Evolutionary conservation across 2,888 invertebrate species (phyloP).

Genomic region (Ochropleura leucogaster): DNA sequence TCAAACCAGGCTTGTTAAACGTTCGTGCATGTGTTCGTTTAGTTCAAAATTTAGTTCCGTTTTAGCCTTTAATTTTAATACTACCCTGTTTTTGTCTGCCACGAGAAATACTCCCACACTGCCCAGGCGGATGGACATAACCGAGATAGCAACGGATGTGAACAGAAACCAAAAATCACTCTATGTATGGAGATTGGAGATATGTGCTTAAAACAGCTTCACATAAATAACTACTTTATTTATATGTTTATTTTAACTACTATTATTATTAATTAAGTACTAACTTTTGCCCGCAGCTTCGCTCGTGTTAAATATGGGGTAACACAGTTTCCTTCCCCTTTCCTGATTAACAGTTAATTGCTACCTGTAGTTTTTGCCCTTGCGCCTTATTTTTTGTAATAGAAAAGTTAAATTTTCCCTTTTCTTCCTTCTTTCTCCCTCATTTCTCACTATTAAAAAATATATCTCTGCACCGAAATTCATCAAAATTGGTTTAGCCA

Average conservation of each 20-base stretch:
- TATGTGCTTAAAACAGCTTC: conserved; percentile 39
- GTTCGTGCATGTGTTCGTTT: background rate
- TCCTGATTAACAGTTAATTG: too few relatives aligned
- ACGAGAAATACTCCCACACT: conserved; percentile 22
- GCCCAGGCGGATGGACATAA: conserved; percentile 41
- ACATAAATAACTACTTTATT: conserved; percentile 12
- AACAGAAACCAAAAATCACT: conserved; percentile 34
- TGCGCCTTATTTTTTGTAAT: too few relatives aligned
- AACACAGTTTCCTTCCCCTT: too few relatives aligned
- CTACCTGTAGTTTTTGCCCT: too few relatives aligned
- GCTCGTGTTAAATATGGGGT: too few relatives aligned
- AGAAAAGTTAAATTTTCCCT: too few relatives aligned
- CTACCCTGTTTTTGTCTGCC: conserved; percentile 1
- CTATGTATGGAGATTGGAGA: conserved; percentile 9
- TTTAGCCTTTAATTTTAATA: background rate
- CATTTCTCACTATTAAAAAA: too few relatives aligned
- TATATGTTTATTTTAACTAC: background rate
- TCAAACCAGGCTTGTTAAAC: background rate
- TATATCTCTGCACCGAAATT: too few relatives aligned
- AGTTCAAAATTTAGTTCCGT: background rate
- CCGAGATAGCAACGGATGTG: conserved; percentile 53
- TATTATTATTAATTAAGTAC: background rate
- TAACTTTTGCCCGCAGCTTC: too few relatives aligned
- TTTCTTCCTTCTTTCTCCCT: too few relatives aligned
- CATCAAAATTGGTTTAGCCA: too few relatives aligned